phyloP scores from a whole-genome alignment of 2,113 vertebrate species.

The Desmodus rotundus region DNA sequence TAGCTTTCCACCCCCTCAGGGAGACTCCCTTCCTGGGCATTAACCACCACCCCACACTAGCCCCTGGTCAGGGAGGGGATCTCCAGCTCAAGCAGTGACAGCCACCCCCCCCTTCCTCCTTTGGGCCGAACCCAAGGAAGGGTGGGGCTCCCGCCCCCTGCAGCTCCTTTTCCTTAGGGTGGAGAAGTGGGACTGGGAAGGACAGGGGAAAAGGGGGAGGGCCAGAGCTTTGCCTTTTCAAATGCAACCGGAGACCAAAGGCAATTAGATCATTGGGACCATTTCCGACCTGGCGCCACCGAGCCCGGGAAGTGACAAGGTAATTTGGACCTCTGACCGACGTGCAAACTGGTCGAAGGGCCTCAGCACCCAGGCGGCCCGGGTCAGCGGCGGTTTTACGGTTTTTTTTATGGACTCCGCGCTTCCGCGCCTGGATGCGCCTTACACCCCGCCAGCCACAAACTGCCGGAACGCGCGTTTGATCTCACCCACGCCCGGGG shows the following conservation, averaged over 20 bases:
- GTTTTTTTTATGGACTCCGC: conserved; percentile 74
- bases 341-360: conserved; percentile 75
- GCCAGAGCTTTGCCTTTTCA: conserved; percentile 77
- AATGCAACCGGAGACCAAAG: conserved; percentile 85
- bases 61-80: neutral
- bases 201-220: conserved; percentile 64
- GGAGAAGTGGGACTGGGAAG: conserved; percentile 61
- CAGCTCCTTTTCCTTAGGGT: conserved; percentile 63
- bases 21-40: neutral
- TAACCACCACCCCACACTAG: neutral
- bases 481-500: conserved; percentile 66
- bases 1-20: neutral
- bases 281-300: conserved; percentile 87
- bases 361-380: conserved; percentile 56
- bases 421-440: conserved; percentile 73
- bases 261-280: conserved; percentile 82
- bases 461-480: conserved; percentile 73
- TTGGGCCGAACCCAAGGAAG: conserved; percentile 34
- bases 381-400: conserved; percentile 70
- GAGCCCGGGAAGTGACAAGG: conserved; percentile 83
- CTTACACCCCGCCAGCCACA: conserved; percentile 76
- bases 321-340: conserved; percentile 78
- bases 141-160: conserved; percentile 59
- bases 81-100: conserved; percentile 2
- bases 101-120: neutral